These are phyloP conservation scores for Stenodera caucasica DNA, from an alignment of 2,888 invertebrate genomes.

Conservation along the genomic window DNA sequence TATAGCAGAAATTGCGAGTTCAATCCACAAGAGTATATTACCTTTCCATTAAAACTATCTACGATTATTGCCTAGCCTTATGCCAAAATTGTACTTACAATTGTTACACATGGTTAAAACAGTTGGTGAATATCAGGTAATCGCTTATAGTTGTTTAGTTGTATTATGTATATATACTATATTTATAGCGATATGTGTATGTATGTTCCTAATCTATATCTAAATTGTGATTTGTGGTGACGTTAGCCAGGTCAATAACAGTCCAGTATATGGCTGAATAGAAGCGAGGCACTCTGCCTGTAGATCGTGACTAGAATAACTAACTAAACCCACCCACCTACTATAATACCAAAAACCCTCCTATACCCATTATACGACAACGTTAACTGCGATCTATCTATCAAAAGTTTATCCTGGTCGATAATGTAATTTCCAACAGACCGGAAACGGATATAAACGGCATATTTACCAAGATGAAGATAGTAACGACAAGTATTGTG, in stretches of 20 bases:
- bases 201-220: constrained; percentile 30
- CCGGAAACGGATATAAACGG: constrained; percentile 35
- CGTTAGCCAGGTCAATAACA: constrained; percentile 44
- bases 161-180: background rate
- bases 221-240: constrained; percentile 50
- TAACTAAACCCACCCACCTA: constrained; percentile 25
- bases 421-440: constrained; percentile 45
- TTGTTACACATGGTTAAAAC: constrained; percentile 15
- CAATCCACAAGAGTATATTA: background rate
- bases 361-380: background rate
- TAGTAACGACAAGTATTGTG: constrained; percentile 29
- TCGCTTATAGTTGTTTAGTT: constrained; percentile 28
- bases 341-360: background rate
- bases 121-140: constrained; percentile 30
- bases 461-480: constrained; percentile 34
- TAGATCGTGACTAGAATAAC: constrained; percentile 43
- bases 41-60: background rate
- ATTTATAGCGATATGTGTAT: background rate
- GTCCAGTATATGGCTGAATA: constrained; percentile 35
- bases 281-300: constrained; percentile 14
- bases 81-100: background rate
- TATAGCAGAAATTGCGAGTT: background rate
- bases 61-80: background rate
- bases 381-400: constrained; percentile 44
- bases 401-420: constrained; percentile 47